Evolutionary conservation across 64 coral and sea anemone species (phyloP), one percentile per base, ranked within the genome.

Genomic region (Stichodactyla mertensii): DNA sequence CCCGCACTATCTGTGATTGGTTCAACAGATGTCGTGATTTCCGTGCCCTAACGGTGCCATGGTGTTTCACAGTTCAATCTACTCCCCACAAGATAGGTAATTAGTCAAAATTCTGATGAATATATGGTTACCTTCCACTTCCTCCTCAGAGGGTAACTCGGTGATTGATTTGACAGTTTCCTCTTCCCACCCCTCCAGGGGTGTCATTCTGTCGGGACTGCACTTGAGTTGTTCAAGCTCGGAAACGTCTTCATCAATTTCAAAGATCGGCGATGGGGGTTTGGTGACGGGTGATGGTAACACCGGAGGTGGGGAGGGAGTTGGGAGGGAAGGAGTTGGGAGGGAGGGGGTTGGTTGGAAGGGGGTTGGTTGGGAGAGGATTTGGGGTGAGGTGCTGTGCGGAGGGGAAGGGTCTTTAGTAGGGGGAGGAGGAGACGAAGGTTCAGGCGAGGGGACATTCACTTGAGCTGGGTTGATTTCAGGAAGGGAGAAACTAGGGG

Each of bases 161-260:
- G 77, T 71, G 10, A 90, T 56, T 62, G 83, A 61, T 79, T 24
- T 7, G 26, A 79, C 71, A 10, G 69, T 92, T 51, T 83, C 85
- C 64, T 92, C 90, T 59, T 92, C 90, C 90, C 90, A 92, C 18
- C 23, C 85, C 28, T 92, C 85, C 9, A 92, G 0, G 54, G 80
- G 59, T 54, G 86, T 80, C 53, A 80, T 88, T 57, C 22, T 80
- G 10, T 87, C 77, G 55, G 52, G 51, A 64, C 14, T 61, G 64
- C 90, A 87, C 1, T 83, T 61, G 60, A 87, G 66, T 52, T 87
- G 36, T 26, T 87, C 78, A 20, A 87, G 45, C n/a, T 83, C 78
- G 15, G 19, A 67, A 31, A 64, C 57, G 13, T 92, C 85, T 66
- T 83, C 78, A 4, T 91, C 90, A 52, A 92, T 80, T 71, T 82